phyloP scores from a whole-genome alignment of 2,797 vertebrate species.

The Zalophus californianus region DNA sequence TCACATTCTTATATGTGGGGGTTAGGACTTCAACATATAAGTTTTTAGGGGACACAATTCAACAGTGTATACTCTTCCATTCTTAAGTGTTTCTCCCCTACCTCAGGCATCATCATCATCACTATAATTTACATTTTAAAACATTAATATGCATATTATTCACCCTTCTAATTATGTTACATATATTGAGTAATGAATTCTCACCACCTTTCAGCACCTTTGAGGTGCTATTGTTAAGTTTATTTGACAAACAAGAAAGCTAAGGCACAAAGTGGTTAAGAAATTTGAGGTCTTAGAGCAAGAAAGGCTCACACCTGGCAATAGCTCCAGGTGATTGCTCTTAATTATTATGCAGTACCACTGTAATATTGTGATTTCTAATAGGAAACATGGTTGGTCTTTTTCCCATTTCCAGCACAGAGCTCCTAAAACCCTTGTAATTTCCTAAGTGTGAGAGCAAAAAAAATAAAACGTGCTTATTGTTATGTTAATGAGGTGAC shows the following conservation, averaged over 20 bases:
- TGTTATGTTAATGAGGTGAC: background rate
- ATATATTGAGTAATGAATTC: background rate
- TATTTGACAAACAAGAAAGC: background rate
- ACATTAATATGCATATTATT: background rate
- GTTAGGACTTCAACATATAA: background rate
- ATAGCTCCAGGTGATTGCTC: background rate
- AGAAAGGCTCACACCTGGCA: too few species aligned
- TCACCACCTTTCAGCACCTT: background rate
- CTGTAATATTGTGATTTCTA: background rate
- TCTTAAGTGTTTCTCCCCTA: background rate
- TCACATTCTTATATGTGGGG: background rate
- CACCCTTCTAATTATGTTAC: background rate
- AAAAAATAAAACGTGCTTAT: background rate
- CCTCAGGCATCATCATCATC: background rate
- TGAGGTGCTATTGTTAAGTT: background rate
- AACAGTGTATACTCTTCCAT: background rate
- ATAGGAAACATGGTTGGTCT: background rate
- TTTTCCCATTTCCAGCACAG: background rate
- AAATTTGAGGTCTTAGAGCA: background rate
- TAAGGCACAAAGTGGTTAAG: background rate
- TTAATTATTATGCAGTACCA: fast-evolving
- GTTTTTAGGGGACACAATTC: background rate
- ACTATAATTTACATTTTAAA: background rate
- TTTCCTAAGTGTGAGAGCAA: too few species aligned
- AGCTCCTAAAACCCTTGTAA: background rate